Conservation (phyloP, 2,797 vertebrate species). For the Galagoides demidoff region DNA sequence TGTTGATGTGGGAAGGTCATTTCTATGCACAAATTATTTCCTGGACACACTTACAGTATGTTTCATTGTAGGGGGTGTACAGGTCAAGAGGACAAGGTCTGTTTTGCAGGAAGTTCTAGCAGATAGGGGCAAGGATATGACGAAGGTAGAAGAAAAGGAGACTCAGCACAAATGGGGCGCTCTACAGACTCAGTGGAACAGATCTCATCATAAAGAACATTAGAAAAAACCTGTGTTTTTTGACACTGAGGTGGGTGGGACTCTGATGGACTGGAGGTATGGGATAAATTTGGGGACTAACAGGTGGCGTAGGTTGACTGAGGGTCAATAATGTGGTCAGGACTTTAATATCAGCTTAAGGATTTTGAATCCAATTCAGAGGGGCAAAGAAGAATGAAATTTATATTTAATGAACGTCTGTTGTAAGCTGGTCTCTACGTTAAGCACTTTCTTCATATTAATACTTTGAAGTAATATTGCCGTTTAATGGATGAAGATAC, state of each 20-base stretch:
- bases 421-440: neutral
- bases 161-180: neutral
- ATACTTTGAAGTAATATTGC: neutral
- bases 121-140: neutral
- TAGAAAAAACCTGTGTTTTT: neutral
- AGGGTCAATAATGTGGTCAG: neutral
- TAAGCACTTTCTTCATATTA: neutral
- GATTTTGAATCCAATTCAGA: conserved; percentile 3
- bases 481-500: neutral
- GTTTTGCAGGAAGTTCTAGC: neutral
- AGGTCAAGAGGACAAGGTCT: neutral
- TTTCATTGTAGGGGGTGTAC: neutral
- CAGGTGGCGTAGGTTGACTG: neutral
- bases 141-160: neutral
- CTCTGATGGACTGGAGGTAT: neutral
- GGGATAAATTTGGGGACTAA: neutral
- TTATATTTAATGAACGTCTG: neutral
- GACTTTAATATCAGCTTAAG: neutral
- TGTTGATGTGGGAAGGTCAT: neutral
- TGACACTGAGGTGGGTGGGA: neutral
- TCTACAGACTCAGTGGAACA: neutral
- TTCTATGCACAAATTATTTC: neutral
- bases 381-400: neutral
- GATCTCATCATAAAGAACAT: neutral
- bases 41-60: neutral